Conservation (phyloP, 2,113 vertebrate species). For the Prunella himalayana region DNA sequence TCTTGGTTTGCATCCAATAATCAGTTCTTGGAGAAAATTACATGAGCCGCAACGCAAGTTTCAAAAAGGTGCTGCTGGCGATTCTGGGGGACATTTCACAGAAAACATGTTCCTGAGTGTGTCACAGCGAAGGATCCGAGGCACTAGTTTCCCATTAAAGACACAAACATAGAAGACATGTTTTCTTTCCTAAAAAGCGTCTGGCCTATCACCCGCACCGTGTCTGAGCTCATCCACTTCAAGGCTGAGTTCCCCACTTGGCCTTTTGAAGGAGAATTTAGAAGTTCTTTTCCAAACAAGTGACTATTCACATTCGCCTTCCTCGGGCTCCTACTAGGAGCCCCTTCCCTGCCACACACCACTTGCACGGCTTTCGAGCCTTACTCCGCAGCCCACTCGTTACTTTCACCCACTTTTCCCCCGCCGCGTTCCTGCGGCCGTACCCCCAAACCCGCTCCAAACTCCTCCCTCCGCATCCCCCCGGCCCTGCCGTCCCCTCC, state of each 20-base stretch:
- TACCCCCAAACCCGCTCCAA: not conserved
- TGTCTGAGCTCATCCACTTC: not conserved
- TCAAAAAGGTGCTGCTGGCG: not conserved
- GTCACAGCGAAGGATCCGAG: rapidly evolving
- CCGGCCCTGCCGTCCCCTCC: not conserved
- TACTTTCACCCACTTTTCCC: not conserved
- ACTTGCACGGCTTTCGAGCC: rapidly evolving
- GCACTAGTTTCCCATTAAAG: too few relatives aligned
- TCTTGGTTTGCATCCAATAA: not conserved
- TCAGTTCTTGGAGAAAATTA: rapidly evolving
- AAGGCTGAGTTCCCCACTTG: not conserved
- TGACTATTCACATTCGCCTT: not conserved
- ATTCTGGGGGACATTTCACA: not conserved
- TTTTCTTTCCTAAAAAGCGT: not conserved
- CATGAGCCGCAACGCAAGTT: rapidly evolving
- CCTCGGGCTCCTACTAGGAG: not conserved
- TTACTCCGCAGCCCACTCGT: not conserved
- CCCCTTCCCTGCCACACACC: not conserved
- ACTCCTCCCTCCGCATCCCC: not conserved
- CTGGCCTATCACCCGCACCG: not conserved
- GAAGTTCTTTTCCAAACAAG: not conserved
- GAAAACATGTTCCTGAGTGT: rapidly evolving
- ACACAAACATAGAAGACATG: rapidly evolving
- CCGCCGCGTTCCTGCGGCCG: not conserved
- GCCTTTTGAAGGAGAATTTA: not conserved